Conservation (phyloP, 1,140 invertebrate species). For the Fopius arisanus region DNA sequence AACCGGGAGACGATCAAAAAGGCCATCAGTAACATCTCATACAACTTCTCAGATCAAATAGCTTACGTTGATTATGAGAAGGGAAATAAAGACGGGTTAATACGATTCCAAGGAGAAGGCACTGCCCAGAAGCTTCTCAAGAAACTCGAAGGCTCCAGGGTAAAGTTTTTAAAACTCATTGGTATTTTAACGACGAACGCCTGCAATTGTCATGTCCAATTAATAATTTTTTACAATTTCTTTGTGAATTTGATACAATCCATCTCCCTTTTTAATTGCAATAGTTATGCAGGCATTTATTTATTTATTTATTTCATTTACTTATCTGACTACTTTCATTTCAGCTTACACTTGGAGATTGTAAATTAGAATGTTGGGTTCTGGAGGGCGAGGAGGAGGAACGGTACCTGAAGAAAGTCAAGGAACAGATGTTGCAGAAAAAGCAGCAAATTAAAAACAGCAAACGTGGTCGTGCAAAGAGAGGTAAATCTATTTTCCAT, state of each 20-base stretch:
- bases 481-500: conserved; percentile 41
- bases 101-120: conserved; percentile 75
- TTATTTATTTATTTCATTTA: background rate
- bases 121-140: conserved; percentile 71
- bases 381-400: conserved; percentile 77
- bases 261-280: too few relatives aligned
- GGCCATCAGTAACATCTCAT: conserved; percentile 69
- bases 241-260: too few relatives aligned
- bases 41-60: conserved; percentile 60
- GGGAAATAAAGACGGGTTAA: conserved; percentile 76
- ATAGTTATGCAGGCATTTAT: too few relatives aligned
- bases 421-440: conserved; percentile 69
- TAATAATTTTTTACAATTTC: too few relatives aligned
- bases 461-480: conserved; percentile 44
- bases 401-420: conserved; percentile 70
- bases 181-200: too few relatives aligned
- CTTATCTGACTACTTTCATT: conserved; percentile 35
- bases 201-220: too few relatives aligned
- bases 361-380: conserved; percentile 67
- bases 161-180: conserved; percentile 37
- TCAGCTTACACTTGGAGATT: conserved; percentile 65
- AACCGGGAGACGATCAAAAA: conserved; percentile 77
- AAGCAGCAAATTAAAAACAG: conserved; percentile 61
- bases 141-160: conserved; percentile 71
- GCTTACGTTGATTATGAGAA: conserved; percentile 79